Evolutionary conservation across 2,888 invertebrate species (phyloP).

Genomic region (Lepetodrilus schrolli): DNA sequence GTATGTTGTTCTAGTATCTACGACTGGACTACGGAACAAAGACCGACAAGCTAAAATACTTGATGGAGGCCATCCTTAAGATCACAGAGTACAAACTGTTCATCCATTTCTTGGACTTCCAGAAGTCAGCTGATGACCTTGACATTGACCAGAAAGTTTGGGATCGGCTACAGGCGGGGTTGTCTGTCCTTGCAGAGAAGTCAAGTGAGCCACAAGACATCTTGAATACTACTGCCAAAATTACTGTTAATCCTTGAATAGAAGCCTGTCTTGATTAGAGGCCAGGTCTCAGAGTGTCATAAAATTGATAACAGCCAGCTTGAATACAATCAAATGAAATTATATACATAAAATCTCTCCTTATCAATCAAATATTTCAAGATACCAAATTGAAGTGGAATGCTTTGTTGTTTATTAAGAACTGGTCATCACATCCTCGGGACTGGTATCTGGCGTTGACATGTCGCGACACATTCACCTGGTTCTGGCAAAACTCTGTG

Average conservation of each 20-base stretch:
- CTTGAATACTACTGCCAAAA: too few species aligned
- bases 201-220: background rate
- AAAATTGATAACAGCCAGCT: too few species aligned
- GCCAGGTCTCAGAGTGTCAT: too few species aligned
- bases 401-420: background rate
- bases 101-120: constrained; percentile 8
- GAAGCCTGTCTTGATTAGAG: too few species aligned
- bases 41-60: background rate
- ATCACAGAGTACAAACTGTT: background rate
- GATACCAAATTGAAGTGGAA: too few species aligned
- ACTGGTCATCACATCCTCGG: background rate
- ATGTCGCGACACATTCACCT: background rate
- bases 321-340: too few species aligned
- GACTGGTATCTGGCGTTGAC: background rate
- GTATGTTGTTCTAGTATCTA: background rate
- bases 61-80: background rate
- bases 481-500: background rate
- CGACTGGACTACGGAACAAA: background rate
- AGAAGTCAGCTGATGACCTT: background rate
- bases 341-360: too few species aligned
- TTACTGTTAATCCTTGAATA: too few species aligned
- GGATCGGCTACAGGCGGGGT: background rate
- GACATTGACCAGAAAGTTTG: background rate
- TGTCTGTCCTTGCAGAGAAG: background rate
- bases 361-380: too few species aligned